A percentile compares a stretch with the other conserved stretches of the same genome.
phyloP scores from a whole-genome alignment of 2,113 vertebrate genomes.

The Petrocephalus zakoni region DNA sequence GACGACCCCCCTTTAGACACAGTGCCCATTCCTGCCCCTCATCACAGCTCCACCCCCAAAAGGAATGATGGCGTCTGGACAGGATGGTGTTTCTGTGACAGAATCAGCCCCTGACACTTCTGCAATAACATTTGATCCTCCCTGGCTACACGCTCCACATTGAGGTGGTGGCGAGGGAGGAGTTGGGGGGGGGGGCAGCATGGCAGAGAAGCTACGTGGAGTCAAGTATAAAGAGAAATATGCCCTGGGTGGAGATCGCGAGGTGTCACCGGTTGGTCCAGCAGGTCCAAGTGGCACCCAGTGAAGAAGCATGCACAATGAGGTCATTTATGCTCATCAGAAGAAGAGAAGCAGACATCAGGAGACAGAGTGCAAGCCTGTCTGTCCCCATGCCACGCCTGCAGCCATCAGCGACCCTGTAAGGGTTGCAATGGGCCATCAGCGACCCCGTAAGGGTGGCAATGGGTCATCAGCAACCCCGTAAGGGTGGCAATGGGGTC shows the following conservation, averaged over 20 bases:
- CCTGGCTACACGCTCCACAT: neutral
- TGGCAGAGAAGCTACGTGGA: neutral
- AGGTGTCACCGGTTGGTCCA: neutral
- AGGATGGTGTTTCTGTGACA: slow-evolving; percentile 22
- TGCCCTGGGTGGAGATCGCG: neutral
- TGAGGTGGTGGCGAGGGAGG: neutral
- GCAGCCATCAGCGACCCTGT: neutral
- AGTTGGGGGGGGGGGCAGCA: neutral
- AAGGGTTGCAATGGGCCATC: no score
- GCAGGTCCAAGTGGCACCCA: neutral
- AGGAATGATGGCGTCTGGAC: neutral
- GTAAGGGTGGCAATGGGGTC: neutral
- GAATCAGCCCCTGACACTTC: slow-evolving; percentile 30
- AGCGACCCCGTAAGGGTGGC: no score
- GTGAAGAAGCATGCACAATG: neutral
- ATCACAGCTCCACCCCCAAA: neutral
- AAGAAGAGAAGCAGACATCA: neutral
- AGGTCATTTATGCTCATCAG: neutral
- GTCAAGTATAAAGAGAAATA: neutral
- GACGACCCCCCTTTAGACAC: neutral
- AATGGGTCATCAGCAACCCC: no score
- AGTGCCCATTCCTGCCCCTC: neutral
- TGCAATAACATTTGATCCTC: slow-evolving; percentile 33
- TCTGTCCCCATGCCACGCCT: neutral
- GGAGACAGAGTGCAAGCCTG: neutral